Evolutionary conservation across 2,888 invertebrate species (phyloP), one percentile per base, ranked within the genome.

Genomic region (Anthrax anthrax): DNA sequence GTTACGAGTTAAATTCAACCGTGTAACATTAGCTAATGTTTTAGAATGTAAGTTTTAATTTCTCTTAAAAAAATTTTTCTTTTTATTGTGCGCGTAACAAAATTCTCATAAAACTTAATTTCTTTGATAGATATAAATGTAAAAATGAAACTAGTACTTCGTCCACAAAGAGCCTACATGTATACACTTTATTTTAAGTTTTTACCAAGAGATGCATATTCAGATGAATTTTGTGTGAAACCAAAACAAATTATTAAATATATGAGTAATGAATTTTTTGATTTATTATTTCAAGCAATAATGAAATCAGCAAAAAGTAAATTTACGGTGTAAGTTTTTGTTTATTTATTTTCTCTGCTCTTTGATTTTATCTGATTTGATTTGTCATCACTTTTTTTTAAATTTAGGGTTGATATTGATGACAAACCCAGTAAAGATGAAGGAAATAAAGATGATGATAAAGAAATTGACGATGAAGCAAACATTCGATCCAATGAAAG

Each of bases 1-100:
- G 48, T 63, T 95, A 14, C 72, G 81, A 47, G 74, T 79, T 44
- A 77, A 77, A 56, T 70, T 97, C 34, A 89, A 84, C 42, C 77
- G 77, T 54, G 87, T 94, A 0, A 79, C 80, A 0, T 70, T 96
- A 4, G 72, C 80, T 1, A 82, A 94, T 66, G 79, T 94, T 12
- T 64, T 94, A 44, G 80, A 86, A 62, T 77, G 65, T 67, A 52
- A 54, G 57, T 54, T 37, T 12, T 12, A 5, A 12, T 1, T 32
- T 32, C 12, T 2, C 3, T 32, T 32, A 9, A 4, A 12, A 2
- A 32, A 9, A 9, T 16, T 17, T 18, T 13, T 17, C 19, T 23
- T 3, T 14, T 41, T 29, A 17, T 16, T 4, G 8, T 9, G 32
- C 2, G 8, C 16, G 16, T 40, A 8, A 23, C 8, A 6, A 6